Conservation (phyloP, 2,113 vertebrate genomes). For the Indicator maculatus region DNA sequence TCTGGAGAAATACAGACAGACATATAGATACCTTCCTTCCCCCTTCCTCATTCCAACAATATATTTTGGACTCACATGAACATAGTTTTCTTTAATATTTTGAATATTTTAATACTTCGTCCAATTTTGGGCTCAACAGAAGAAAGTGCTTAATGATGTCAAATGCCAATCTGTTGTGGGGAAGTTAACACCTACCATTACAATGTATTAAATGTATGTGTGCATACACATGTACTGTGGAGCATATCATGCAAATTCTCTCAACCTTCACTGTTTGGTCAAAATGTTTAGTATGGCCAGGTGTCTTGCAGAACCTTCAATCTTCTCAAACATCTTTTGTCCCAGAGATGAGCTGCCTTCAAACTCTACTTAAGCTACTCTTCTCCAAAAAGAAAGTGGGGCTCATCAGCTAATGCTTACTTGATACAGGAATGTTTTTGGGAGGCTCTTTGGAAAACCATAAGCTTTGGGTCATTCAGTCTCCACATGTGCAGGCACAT, state of each 20-base stretch:
- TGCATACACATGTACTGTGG: neutral
- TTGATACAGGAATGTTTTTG: neutral
- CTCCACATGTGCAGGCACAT: neutral
- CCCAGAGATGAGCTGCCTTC: neutral
- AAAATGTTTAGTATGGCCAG: neutral
- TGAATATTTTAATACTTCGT: neutral
- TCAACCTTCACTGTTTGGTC: neutral
- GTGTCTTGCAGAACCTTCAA: neutral
- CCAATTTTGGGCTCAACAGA: neutral
- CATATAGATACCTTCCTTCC: neutral
- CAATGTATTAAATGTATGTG: neutral
- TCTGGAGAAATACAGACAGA: neutral
- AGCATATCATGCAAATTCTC: neutral
- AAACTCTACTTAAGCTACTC: neutral
- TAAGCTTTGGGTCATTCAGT: neutral
- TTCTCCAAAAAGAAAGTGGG: neutral
- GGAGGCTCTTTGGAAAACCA: neutral
- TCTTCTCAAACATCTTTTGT: neutral
- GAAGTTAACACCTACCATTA: neutral
- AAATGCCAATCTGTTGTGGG: neutral
- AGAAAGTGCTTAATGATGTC: neutral
- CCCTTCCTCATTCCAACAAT: neutral
- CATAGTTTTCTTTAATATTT: neutral
- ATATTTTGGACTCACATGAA: neutral
- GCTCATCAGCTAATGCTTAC: neutral